phyloP scores from a whole-genome alignment of 2,797 vertebrate species.

The Aotus griseimembra region DNA sequence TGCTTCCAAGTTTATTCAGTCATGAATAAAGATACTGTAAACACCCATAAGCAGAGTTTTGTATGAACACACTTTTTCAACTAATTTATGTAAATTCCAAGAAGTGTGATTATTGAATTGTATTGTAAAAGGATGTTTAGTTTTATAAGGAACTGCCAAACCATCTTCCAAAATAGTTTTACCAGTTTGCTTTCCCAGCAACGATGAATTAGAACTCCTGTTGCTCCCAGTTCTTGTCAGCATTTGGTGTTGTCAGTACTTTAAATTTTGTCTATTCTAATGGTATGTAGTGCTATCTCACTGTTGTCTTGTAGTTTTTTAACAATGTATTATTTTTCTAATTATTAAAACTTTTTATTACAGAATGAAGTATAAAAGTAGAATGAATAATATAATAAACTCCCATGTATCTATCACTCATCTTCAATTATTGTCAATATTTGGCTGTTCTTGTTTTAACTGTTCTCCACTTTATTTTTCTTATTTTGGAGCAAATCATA shows the following conservation, averaged over 20 bases:
- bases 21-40: neutral
- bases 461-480: neutral
- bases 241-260: neutral
- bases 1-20: neutral
- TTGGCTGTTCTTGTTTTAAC: neutral
- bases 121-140: neutral
- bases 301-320: neutral
- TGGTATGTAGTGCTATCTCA: neutral
- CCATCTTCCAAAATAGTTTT: no score
- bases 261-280: neutral
- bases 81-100: neutral
- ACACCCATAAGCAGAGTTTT: no score
- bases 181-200: no score
- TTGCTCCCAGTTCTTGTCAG: neutral
- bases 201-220: no score
- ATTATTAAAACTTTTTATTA: neutral
- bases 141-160: neutral
- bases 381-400: neutral
- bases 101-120: neutral
- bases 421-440: neutral
- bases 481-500: constrained; percentile 10
- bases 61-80: neutral
- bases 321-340: neutral
- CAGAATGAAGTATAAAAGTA: neutral
- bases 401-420: neutral